Conservation (phyloP, 2,113 vertebrate genomes). For the Phaethornis superciliosus region DNA sequence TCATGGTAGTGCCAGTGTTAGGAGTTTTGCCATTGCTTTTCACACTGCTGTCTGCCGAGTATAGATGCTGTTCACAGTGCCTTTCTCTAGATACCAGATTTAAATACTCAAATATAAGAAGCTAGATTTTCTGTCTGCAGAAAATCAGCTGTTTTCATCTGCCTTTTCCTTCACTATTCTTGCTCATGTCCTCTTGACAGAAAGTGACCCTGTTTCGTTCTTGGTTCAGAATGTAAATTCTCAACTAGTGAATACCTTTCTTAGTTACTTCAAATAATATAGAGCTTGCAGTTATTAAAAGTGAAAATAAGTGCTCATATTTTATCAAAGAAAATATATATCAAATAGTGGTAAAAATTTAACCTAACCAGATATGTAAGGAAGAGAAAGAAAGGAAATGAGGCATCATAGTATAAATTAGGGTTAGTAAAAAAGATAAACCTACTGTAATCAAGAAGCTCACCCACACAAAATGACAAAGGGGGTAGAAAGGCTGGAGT, state of each 20-base stretch:
- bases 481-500: neutral
- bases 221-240: neutral
- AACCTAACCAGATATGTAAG: neutral
- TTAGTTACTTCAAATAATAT: neutral
- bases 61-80: neutral
- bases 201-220: neutral
- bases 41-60: neutral
- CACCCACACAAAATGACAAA: neutral
- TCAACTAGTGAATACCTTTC: neutral
- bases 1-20: neutral
- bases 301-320: neutral
- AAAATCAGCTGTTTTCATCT: neutral
- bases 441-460: neutral
- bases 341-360: neutral
- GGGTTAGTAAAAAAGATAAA: neutral
- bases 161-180: neutral
- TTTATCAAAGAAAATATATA: neutral
- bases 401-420: neutral
- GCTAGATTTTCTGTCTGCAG: neutral
- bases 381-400: neutral
- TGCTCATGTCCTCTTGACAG: neutral
- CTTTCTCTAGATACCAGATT: neutral
- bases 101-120: neutral
- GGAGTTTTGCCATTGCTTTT: neutral
- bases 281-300: neutral